Evolutionary conservation across 2,113 vertebrate species (phyloP).

Genomic region (Thalassarche chlororhynchos): DNA sequence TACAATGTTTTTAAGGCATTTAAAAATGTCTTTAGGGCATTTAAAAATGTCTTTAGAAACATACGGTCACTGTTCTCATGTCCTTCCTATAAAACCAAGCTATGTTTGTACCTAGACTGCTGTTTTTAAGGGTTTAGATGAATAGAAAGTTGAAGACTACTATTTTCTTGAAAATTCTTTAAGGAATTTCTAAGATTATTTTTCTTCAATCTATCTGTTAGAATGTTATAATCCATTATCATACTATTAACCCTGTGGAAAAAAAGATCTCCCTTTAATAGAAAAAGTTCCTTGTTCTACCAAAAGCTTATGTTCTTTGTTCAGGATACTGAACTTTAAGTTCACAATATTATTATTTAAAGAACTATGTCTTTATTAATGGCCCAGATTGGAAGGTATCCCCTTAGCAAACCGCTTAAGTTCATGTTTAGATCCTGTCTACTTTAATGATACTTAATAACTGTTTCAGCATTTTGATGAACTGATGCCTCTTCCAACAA

Average conservation of each 20-base stretch:
- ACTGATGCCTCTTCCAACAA: neutral
- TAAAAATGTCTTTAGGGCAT: neutral
- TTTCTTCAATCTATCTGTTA: neutral
- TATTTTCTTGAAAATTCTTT: neutral
- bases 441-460: neutral
- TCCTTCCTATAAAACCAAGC: neutral
- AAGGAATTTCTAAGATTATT: neutral
- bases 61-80: neutral
- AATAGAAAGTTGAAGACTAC: neutral
- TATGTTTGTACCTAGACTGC: neutral
- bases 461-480: neutral
- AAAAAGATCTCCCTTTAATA: neutral
- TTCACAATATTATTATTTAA: neutral
- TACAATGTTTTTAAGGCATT: neutral
- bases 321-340: neutral
- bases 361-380: neutral
- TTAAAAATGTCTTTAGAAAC: neutral
- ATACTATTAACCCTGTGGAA: neutral
- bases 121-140: neutral
- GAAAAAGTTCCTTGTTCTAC: neutral
- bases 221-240: neutral
- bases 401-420: neutral
- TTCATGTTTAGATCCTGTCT: neutral
- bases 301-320: neutral
- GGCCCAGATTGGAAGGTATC: neutral